Conservation (phyloP, 2,797 vertebrate species). For the Nasua narica region DNA sequence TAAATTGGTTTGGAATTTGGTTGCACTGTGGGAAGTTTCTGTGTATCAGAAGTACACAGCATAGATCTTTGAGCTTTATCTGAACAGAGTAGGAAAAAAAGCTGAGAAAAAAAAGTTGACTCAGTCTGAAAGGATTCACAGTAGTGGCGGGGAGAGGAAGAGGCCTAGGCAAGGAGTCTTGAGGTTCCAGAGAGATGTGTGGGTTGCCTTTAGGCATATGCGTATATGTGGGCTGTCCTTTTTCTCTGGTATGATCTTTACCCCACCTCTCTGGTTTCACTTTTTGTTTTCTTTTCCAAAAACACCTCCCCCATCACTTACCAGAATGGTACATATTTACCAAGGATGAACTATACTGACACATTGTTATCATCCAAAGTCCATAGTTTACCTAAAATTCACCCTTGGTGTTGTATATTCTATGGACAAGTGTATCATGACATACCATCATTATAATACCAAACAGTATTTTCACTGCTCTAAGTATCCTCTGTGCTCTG, state of each 20-base stretch:
- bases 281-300: neutral
- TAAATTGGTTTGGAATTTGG: neutral
- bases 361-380: neutral
- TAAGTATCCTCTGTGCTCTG: neutral
- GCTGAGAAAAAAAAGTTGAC: neutral
- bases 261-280: neutral
- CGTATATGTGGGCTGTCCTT: neutral
- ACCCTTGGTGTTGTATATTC: neutral
- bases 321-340: neutral
- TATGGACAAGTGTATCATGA: neutral
- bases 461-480: neutral
- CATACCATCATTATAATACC: neutral
- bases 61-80: neutral
- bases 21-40: neutral
- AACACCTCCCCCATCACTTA: neutral
- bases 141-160: neutral
- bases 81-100: neutral
- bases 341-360: neutral
- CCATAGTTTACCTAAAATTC: neutral
- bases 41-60: neutral
- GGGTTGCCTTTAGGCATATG: neutral
- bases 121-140: neutral
- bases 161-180: neutral
- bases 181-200: neutral
- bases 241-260: neutral